A percentile compares a stretch with the other conserved stretches of the same genome.
Conservation (phyloP, 1,140 invertebrate species). For the Microvelia longipes region DNA sequence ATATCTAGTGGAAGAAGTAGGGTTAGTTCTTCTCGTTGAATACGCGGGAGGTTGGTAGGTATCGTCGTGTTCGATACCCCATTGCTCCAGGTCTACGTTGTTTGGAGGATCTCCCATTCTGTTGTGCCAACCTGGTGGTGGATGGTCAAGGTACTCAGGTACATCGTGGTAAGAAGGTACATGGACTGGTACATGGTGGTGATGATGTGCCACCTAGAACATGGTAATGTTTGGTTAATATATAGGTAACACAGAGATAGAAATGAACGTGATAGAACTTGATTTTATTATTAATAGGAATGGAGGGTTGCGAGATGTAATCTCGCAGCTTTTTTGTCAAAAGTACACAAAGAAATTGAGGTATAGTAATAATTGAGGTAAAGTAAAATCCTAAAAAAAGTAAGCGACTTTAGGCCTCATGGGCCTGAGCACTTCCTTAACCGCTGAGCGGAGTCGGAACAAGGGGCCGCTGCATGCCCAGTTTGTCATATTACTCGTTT, state of each 20-base stretch:
- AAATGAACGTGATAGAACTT: not conserved
- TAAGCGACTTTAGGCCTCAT: too few relatives aligned
- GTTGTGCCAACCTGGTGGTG: slow-evolving; percentile 1
- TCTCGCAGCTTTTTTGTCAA: too few relatives aligned
- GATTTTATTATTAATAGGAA: not conserved
- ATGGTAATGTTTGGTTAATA: slow-evolving; percentile 11
- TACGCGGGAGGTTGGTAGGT: not conserved
- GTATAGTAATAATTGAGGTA: too few relatives aligned
- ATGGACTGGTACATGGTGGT: slow-evolving; percentile 38
- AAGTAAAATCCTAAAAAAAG: too few relatives aligned
- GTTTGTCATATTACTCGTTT: too few relatives aligned
- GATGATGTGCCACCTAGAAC: slow-evolving; percentile 36
- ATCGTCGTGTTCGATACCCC: slow-evolving; percentile 19
- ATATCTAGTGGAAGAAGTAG: not conserved
- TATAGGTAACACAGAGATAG: not conserved
- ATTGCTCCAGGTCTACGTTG: slow-evolving; percentile 20
- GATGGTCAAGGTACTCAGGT: slow-evolving; percentile 11
- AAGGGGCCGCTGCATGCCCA: too few relatives aligned
- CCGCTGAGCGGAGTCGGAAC: too few relatives aligned
- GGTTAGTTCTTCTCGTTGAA: not conserved
- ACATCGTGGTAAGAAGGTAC: slow-evolving; percentile 17
- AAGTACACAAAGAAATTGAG: too few relatives aligned
- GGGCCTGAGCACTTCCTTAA: too few relatives aligned
- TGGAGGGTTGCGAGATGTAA: too few relatives aligned
- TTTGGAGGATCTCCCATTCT: slow-evolving; percentile 14